These are phyloP conservation scores for Bugulina stolonifera DNA, from an alignment of 2,888 invertebrate genomes.

Conservation along the genomic window DNA sequence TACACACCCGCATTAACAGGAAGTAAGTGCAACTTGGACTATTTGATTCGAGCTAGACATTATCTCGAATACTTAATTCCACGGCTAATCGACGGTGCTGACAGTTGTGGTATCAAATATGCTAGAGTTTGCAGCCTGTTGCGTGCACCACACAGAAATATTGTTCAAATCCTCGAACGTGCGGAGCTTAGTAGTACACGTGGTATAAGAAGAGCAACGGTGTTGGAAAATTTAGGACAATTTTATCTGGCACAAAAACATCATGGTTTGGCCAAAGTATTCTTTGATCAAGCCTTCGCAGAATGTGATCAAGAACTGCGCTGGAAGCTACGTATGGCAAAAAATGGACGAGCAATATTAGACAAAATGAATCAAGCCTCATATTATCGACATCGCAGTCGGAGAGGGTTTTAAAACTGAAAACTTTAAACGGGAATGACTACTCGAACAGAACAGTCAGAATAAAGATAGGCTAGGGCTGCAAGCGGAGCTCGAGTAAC, in stretches of 20 bases:
- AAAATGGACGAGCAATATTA: conserved; percentile 27
- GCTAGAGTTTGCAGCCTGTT: neutral
- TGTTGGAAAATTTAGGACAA: neutral
- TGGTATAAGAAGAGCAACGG: neutral
- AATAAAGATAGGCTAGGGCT: no score
- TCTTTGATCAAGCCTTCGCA: neutral
- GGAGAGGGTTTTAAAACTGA: no score
- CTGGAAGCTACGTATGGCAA: neutral
- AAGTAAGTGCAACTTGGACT: neutral
- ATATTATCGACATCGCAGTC: no score
- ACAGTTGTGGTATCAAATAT: neutral
- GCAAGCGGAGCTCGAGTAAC: no score
- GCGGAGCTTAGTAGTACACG: neutral
- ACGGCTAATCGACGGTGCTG: neutral
- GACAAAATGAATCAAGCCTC: no score
- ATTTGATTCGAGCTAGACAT: neutral
- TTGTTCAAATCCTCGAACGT: neutral
- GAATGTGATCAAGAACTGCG: neutral
- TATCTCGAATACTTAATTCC: neutral
- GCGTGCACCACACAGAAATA: neutral
- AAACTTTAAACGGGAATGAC: no score
- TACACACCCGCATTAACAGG: neutral
- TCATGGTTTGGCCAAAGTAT: neutral
- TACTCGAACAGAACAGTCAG: no score
- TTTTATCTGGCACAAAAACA: neutral